phyloP scores from a whole-genome alignment of 2,797 vertebrate species.

The Chaetodon trifasciatus region DNA sequence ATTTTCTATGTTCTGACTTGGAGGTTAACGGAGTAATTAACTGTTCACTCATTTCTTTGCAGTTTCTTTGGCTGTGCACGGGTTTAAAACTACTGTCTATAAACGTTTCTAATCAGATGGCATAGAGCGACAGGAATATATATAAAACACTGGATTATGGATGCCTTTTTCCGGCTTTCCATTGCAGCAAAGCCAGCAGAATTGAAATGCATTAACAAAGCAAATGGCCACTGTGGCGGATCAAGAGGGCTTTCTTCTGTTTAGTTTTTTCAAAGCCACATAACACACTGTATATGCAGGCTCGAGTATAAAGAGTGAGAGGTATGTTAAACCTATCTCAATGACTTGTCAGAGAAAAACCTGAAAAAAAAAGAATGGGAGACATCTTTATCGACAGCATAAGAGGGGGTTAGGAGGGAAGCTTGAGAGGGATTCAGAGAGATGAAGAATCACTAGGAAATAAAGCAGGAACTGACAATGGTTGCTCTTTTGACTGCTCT shows the following conservation, averaged over 20 bases:
- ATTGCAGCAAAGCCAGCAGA: slow-evolving; percentile 45
- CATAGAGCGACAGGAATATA: not conserved
- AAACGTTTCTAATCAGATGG: slow-evolving; percentile 4
- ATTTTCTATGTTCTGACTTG: not conserved
- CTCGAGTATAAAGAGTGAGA: slow-evolving; percentile 28
- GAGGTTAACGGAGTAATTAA: not conserved
- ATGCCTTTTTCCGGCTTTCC: slow-evolving; percentile 34
- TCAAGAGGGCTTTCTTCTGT: slow-evolving; percentile 41
- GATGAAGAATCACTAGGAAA: slow-evolving; percentile 59
- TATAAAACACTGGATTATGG: slow-evolving; percentile 32
- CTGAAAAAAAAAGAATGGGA: slow-evolving; percentile 29
- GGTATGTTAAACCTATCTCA: slow-evolving; percentile 24
- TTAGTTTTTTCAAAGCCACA: slow-evolving; percentile 16
- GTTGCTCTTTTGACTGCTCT: slow-evolving; percentile 15
- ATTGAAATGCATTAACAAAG: slow-evolving; percentile 50
- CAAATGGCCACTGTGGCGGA: slow-evolving; percentile 37
- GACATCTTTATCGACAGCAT: slow-evolving; percentile 45
- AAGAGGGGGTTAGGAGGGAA: slow-evolving; percentile 37
- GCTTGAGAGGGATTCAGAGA: slow-evolving; percentile 41
- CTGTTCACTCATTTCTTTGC: not conserved
- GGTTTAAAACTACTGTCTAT: slow-evolving; percentile 20
- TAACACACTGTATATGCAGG: slow-evolving; percentile 15
- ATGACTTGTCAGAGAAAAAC: slow-evolving; percentile 31
- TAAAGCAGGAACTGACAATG: slow-evolving; percentile 14
- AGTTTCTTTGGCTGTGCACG: not conserved